These are phyloP conservation scores for Ctenodactylus gundi DNA, from an alignment of 2,113 vertebrate species.

Conservation along the genomic window DNA sequence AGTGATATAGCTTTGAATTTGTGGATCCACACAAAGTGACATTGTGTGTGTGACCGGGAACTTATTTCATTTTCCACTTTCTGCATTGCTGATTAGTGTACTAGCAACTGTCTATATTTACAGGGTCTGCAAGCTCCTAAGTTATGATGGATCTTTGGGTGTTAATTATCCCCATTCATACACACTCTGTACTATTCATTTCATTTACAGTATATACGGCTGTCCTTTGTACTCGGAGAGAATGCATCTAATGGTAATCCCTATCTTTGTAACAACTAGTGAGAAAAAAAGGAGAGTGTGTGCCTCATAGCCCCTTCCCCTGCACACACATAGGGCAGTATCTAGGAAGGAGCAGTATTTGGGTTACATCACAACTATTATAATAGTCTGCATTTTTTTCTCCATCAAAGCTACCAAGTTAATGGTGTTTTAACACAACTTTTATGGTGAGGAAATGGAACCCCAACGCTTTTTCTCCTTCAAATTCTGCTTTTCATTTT, in stretches of 20 bases:
- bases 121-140: conserved; percentile 32
- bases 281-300: neutral
- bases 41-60: neutral
- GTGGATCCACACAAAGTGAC: conserved; percentile 49
- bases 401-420: neutral
- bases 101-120: conserved; percentile 40
- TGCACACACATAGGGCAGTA: fast-evolving
- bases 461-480: neutral
- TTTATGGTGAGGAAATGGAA: neutral
- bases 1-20: conserved; percentile 51
- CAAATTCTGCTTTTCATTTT: neutral
- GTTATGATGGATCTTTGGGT: conserved; percentile 50
- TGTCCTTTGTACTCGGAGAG: neutral
- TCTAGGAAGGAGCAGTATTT: neutral
- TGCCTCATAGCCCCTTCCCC: too few relatives aligned
- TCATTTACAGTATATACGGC: neutral
- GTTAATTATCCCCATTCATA: conserved; percentile 57
- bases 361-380: neutral
- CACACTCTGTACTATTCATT: conserved; percentile 27
- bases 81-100: conserved; percentile 40
- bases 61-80: conserved; percentile 41
- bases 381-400: neutral
- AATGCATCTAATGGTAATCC: neutral
- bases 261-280: neutral
- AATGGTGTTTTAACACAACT: neutral